phyloP scores from a whole-genome alignment of 2,797 vertebrate genomes.

The Tokudaia muenninki region DNA sequence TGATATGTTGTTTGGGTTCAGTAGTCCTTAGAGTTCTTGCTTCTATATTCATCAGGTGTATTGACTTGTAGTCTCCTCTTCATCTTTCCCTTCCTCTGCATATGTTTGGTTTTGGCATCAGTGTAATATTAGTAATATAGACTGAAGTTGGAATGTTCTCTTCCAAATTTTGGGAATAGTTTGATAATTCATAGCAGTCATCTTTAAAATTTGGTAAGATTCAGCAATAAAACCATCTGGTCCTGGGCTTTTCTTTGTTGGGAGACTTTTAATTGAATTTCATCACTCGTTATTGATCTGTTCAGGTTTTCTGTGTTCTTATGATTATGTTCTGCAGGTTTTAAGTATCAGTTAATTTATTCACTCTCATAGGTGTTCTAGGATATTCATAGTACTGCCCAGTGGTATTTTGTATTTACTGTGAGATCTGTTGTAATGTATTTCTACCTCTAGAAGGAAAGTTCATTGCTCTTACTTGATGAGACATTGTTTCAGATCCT shows the following conservation, averaged over 20 bases:
- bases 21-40: not conserved
- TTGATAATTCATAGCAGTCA: not conserved
- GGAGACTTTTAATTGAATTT: not conserved
- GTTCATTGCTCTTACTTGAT: no score
- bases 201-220: not conserved
- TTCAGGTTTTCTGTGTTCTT: not conserved
- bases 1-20: not conserved
- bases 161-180: not conserved
- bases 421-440: no score
- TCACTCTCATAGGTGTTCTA: no score
- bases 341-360: not conserved
- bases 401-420: no score
- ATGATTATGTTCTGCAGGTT: not conserved
- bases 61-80: not conserved
- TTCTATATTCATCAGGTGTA: not conserved
- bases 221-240: not conserved
- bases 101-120: not conserved
- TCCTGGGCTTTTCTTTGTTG: not conserved
- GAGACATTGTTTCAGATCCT: no score
- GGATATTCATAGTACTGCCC: no score
- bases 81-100: not conserved
- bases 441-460: no score
- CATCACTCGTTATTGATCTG: not conserved
- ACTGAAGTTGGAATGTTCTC: not conserved
- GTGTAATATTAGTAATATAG: not conserved